phyloP scores from a whole-genome alignment of 1,140 invertebrate genomes.

The Nasonia giraulti region DNA sequence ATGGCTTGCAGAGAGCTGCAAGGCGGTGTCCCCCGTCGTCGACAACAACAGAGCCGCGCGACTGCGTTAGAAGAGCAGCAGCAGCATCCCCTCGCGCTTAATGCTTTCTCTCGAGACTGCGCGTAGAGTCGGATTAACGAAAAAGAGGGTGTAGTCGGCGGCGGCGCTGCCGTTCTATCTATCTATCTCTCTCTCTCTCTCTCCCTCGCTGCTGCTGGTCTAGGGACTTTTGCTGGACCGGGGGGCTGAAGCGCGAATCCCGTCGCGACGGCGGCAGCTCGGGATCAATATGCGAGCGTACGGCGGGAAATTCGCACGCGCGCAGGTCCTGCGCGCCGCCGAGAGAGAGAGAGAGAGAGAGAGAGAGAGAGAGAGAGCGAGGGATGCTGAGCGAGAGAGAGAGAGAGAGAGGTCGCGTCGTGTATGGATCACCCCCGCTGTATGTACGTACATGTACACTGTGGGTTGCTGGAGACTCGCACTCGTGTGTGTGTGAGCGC shows the following conservation, averaged over 20 bases:
- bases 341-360: background rate
- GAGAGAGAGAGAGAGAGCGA: slow-evolving; percentile 7
- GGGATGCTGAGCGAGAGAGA: background rate
- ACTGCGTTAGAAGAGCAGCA: background rate
- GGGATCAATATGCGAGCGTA: slow-evolving; percentile 74
- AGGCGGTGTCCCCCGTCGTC: background rate
- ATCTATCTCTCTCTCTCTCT: no score
- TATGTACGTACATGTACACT: background rate
- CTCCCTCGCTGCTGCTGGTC: background rate
- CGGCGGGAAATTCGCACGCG: slow-evolving; percentile 73
- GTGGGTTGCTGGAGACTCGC: background rate
- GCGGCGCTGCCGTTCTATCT: no score
- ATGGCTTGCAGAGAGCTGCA: background rate
- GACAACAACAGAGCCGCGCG: slow-evolving; percentile 1
- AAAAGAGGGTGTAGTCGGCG: background rate
- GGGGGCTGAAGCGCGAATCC: background rate
- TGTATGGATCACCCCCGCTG: background rate
- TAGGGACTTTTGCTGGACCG: slow-evolving; percentile 2
- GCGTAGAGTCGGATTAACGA: background rate
- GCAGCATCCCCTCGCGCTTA: background rate
- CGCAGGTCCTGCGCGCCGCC: slow-evolving; percentile 66
- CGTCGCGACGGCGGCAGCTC: slow-evolving; percentile 29
- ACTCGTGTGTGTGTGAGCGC: no score
- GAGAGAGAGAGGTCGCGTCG: background rate
- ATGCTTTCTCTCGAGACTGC: background rate